Percentiles rank a stretch among this genome's conserved stretches.
Evolutionary conservation across 2,888 invertebrate genomes (phyloP).

Genomic region (Pediacus dermestoides): DNA sequence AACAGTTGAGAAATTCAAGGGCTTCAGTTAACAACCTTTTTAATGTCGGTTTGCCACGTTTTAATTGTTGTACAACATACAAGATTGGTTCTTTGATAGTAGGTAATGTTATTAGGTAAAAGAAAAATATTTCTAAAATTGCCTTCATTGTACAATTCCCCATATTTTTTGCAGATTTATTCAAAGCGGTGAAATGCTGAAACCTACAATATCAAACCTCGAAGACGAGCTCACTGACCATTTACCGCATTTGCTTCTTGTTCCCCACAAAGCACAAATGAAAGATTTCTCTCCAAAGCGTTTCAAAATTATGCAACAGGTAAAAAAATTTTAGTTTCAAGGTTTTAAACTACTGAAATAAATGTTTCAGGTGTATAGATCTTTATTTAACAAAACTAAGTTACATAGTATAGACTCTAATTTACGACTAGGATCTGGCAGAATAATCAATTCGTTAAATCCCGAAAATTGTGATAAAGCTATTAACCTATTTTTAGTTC

Average conservation of each 20-base stretch:
- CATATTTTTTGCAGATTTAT: constrained; percentile 58
- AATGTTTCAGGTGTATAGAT: constrained; percentile 46
- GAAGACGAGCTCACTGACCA: constrained; percentile 70
- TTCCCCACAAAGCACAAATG: constrained; percentile 76
- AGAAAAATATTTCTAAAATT: constrained; percentile 6
- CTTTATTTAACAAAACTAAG: constrained; percentile 61
- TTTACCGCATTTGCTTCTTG: constrained; percentile 77
- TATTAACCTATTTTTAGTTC: constrained; percentile 67
- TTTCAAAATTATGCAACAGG: constrained; percentile 61
- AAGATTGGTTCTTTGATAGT: constrained; percentile 86
- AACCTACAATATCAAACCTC: constrained; percentile 67
- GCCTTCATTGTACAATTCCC: background rate
- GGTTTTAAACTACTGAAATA: constrained; percentile 4
- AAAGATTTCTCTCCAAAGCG: constrained; percentile 66
- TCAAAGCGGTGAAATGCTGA: constrained; percentile 82
- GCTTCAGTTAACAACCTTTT: constrained; percentile 75
- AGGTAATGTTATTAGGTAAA: constrained; percentile 71
- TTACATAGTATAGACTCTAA: constrained; percentile 63
- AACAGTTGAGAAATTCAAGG: constrained; percentile 65
- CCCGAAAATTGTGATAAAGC: constrained; percentile 58
- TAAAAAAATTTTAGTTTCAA: constrained; percentile 25
- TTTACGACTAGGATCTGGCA: constrained; percentile 56
- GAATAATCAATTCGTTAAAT: constrained; percentile 52
- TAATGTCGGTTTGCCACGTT: constrained; percentile 88
- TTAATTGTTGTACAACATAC: constrained; percentile 80